These are phyloP conservation scores for Eidolon dupreanum DNA, from an alignment of 2,797 vertebrate species.

Conservation along the genomic window DNA sequence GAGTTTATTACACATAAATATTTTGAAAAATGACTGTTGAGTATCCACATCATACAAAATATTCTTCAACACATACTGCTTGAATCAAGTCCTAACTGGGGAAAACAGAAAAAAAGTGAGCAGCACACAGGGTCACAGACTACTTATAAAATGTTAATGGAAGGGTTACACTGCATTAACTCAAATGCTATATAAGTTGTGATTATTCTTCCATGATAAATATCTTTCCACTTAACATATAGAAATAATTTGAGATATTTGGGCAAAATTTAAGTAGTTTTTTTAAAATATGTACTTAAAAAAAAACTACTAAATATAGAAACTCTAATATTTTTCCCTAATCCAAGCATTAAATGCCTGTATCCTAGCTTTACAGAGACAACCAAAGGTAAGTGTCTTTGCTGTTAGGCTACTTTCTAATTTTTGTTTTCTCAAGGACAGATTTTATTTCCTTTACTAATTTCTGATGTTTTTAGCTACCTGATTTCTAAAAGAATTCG, in stretches of 20 bases:
- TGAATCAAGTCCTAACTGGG: neutral
- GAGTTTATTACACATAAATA: neutral
- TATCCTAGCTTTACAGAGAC: neutral
- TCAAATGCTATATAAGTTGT: neutral
- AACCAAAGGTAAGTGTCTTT: neutral
- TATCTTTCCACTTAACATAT: neutral
- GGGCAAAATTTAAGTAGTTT: neutral
- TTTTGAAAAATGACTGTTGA: neutral
- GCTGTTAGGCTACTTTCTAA: neutral
- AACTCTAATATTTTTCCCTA: neutral
- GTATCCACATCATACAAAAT: neutral
- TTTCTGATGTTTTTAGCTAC: neutral
- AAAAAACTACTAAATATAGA: neutral
- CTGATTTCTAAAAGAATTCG: neutral
- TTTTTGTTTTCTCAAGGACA: neutral
- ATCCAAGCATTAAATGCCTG: neutral
- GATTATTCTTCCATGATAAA: neutral
- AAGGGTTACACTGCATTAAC: neutral
- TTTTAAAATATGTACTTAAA: neutral
- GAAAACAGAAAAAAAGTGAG: neutral
- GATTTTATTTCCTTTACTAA: slow-evolving; percentile 12
- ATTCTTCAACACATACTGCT: neutral
- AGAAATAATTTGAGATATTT: neutral
- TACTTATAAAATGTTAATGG: neutral
- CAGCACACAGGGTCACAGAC: neutral